Base-by-base conservation (phyloP, 2,888 invertebrate species). In the Apoderus coryli region DNA sequence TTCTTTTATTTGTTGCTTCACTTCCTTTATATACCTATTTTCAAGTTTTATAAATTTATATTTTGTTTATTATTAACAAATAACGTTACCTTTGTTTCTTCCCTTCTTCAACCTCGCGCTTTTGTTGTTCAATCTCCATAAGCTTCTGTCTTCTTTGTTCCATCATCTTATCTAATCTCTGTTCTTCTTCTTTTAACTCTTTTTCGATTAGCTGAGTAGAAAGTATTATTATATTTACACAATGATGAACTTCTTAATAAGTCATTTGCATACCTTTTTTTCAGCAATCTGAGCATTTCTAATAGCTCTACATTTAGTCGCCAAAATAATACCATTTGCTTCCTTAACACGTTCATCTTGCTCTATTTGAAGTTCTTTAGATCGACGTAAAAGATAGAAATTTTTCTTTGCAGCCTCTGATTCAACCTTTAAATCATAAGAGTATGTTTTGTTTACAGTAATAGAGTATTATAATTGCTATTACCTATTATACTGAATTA, bases 251-350 rank as follows among this genome's bases (percentile, higher is more conserved):
- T n/a, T n/a, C n/a, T n/a, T n/a, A n/a, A n/a, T n/a, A n/a, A 19
- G 6, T 7, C 3, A 16, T 15, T 14, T 25, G 9, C 16, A 29
- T 27, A 58, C 53, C 40, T 54, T 52, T 43, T 59, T 61, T 54
- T 81, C 81, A 1, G 66, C 67, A 35, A 85, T 69, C 60, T 88
- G 86, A 0, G 82, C 84, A 52, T 85, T 81, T 10, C 86, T 61
- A 26, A 88, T 80, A 0, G 84, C 80, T 47, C 81, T 73, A 43
- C 85, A 86, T 54, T 88, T 86, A 11, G 81, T 79, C 10, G 79
- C 79, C 7, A 86, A 57, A 44, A 88, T 81, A 38, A 86, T 64
- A 34, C 73, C 69, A 55, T 84, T 86, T 38, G 80, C 78, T 13
- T 61, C 66, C 55, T 74, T 79, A 43, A 66, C 75, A 63, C 67